Evolutionary conservation across 2,888 invertebrate genomes (phyloP), one percentile per base, ranked within the genome.

Genomic region (Seira sanloemensis): DNA sequence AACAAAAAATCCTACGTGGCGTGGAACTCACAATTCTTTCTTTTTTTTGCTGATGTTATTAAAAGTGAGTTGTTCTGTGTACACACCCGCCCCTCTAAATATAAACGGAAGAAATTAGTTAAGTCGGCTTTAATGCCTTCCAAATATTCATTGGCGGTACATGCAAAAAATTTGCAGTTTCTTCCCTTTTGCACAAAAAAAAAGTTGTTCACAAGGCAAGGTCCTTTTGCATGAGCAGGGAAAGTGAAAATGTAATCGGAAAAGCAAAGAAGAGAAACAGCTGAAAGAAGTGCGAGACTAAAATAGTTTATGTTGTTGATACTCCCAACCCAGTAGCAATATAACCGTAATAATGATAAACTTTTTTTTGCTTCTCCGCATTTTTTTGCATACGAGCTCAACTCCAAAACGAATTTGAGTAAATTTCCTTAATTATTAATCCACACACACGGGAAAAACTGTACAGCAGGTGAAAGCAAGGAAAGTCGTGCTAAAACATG

Each of bases 401-500:
- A 37, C 37, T 37, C 7, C 37, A 37, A 12, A 5, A 37, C 7
- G 37, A 37, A 5, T 37, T 37, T 37, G 37, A 37, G 62, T 21
- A 23, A 62, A 62, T 62, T 50, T 50, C 84, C 81, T 81, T 84
- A 84, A 86, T 86, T 86, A 84, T 86, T 84, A 86, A 84, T 80
- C 84, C 76, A 78, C 84, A 86, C 76, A 84, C 78, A 74, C 80
- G 74, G 78, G 21, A 18, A 12, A 50, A 50, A 50, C 50, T n/a
- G n/a, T 37, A 62, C 21, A 62, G 62, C 19, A 62, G 62, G 62
- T 62, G 62, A 23, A 9, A 62, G 66, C 83, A 78, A 80, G 73
- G 73, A 62, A 62, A 23, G 62, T 62, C 23, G 23, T 5, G 62
- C 62, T 7, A 62, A 37, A 37, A 18, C 50, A n/a, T 7, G 37